Evolutionary conservation across 2,888 invertebrate species (phyloP).

Genomic region (Myopa testacea): DNA sequence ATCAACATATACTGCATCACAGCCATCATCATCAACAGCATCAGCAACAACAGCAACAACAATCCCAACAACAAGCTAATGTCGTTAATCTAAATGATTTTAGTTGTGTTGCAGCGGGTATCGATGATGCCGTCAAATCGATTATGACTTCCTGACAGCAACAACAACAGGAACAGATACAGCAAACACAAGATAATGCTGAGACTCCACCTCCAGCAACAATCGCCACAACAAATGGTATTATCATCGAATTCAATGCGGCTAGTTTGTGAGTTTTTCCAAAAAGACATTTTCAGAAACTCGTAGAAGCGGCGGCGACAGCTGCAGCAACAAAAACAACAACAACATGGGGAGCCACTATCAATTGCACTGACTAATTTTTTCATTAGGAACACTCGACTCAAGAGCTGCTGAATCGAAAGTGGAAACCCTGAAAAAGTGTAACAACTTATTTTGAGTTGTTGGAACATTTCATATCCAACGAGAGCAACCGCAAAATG

Average conservation of each 20-base stretch:
- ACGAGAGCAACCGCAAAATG: too few relatives aligned
- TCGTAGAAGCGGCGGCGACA: background rate
- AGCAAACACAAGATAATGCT: constrained; percentile 31
- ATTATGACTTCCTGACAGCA: constrained; percentile 70
- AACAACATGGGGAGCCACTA: too few relatives aligned
- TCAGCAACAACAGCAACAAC: constrained; percentile 49
- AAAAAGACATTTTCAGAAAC: background rate
- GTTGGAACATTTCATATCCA: too few relatives aligned
- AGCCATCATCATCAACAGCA: constrained; percentile 49
- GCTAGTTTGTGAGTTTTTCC: constrained; percentile 55
- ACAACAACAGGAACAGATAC: constrained; percentile 32
- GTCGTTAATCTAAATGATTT: constrained; percentile 66
- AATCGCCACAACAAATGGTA: constrained; percentile 51
- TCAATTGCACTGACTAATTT: too few relatives aligned
- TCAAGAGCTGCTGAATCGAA: background rate
- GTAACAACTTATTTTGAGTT: too few relatives aligned
- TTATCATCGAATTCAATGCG: constrained; percentile 63
- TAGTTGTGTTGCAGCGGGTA: constrained; percentile 66
- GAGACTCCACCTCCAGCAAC: constrained; percentile 43
- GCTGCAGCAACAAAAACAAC: background rate
- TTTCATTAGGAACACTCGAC: background rate
- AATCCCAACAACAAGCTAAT: constrained; percentile 51
- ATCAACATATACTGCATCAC: constrained; percentile 49
- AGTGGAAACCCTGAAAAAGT: too few relatives aligned
- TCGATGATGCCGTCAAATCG: constrained; percentile 71